Percentiles rank a stretch among this genome's conserved stretches.
phyloP scores from a whole-genome alignment of 1,140 invertebrate genomes.

The Leptinotarsa defecta region DNA sequence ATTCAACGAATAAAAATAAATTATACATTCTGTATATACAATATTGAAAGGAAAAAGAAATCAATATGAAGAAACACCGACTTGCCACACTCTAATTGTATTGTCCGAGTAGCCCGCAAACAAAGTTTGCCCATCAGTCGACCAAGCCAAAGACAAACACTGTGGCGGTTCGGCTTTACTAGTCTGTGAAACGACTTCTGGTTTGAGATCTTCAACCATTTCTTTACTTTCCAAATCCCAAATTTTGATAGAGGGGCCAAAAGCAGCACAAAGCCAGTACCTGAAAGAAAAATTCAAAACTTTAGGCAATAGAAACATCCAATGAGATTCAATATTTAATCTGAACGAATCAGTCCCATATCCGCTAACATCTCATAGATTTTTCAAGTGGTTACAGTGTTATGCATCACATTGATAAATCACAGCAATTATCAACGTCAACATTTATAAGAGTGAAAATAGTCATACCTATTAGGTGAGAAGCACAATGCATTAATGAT shows the following conservation, averaged over 20 bases:
- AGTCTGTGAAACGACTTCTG: slow-evolving; percentile 84
- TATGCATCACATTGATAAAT: slow-evolving; percentile 39
- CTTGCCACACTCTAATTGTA: slow-evolving; percentile 98
- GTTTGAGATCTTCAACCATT: slow-evolving; percentile 97
- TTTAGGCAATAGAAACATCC: too few species aligned
- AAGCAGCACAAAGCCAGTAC: slow-evolving; percentile 99
- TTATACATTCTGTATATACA: neutral
- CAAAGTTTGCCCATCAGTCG: slow-evolving; percentile 96
- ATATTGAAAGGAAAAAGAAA: slow-evolving; percentile 9
- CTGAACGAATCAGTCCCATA: slow-evolving; percentile 56
- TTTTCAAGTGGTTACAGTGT: slow-evolving; percentile 50
- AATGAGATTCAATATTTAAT: too few species aligned
- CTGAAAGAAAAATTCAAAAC: slow-evolving; percentile 54
- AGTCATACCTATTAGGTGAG: slow-evolving; percentile 82
- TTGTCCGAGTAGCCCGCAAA: slow-evolving; percentile 99
- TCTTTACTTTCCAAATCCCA: slow-evolving; percentile 99
- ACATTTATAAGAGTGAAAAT: too few species aligned
- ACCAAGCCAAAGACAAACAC: slow-evolving; percentile 98
- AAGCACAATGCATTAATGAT: slow-evolving; percentile 98
- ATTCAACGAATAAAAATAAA: too few species aligned
- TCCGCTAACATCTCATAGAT: slow-evolving; percentile 56
- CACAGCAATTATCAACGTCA: too few species aligned
- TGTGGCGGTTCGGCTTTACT: slow-evolving; percentile 89
- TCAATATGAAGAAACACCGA: slow-evolving; percentile 72
- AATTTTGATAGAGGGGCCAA: slow-evolving; percentile 97